phyloP scores from a whole-genome alignment of 2,888 invertebrate species.

The Hetaerina titia region DNA sequence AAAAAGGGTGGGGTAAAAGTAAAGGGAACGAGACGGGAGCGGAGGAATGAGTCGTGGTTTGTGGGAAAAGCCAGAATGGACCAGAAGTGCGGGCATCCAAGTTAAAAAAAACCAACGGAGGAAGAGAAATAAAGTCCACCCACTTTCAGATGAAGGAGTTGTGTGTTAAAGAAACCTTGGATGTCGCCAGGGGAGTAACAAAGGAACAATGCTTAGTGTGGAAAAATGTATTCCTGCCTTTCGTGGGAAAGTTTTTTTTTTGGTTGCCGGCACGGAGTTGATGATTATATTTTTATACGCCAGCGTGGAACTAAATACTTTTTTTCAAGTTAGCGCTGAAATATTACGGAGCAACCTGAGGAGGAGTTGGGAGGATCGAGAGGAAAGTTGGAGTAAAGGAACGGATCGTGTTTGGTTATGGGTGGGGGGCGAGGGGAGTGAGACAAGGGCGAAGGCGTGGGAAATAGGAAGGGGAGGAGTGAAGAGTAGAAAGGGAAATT shows the following conservation, averaged over 20 bases:
- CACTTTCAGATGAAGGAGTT: neutral
- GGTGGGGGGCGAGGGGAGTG: neutral
- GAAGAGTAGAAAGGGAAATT: neutral
- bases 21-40: neutral
- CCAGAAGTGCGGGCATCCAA: neutral
- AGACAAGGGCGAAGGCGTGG: neutral
- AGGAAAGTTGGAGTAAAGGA: neutral
- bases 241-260: neutral
- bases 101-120: neutral
- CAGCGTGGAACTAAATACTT: neutral
- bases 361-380: too few relatives aligned
- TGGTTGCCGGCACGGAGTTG: neutral
- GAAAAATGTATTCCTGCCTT: neutral
- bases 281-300: conserved; percentile 22
- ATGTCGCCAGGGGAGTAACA: neutral
- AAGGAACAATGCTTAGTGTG: neutral
- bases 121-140: neutral
- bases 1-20: neutral
- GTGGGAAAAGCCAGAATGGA: neutral
- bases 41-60: neutral
- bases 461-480: neutral
- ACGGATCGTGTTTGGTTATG: neutral
- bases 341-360: neutral
- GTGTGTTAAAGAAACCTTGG: neutral
- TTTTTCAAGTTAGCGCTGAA: neutral